phyloP scores from a whole-genome alignment of 2,797 vertebrate species.

The Halcyon smyrnensis region DNA sequence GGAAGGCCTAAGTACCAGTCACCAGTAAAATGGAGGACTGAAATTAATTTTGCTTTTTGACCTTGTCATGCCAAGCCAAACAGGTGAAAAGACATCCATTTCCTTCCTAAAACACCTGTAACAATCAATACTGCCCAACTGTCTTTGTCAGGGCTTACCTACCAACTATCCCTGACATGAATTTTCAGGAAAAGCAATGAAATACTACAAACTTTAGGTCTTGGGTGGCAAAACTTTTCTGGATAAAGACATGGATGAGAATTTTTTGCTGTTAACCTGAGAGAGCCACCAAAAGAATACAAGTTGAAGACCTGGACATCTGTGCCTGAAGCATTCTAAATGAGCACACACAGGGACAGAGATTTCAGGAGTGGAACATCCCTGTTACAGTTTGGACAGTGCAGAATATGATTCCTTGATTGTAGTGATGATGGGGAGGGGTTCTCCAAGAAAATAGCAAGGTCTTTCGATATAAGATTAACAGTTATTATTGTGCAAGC shows the following conservation, averaged over 20 bases:
- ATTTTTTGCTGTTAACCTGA: not conserved
- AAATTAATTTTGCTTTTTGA: not conserved
- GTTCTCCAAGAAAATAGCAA: not conserved
- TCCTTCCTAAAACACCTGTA: not conserved
- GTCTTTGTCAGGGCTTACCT: not conserved
- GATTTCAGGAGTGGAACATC: not conserved
- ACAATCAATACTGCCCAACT: not conserved
- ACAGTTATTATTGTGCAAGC: not conserved
- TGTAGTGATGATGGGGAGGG: not conserved
- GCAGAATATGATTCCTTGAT: accelerated
- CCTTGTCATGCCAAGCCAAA: not conserved
- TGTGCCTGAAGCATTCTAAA: not conserved
- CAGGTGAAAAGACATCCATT: not conserved
- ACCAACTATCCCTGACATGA: not conserved
- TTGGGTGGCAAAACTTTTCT: not conserved
- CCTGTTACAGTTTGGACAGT: not conserved
- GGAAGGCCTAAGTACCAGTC: not conserved
- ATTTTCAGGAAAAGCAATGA: not conserved
- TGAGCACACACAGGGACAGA: not conserved
- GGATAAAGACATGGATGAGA: not conserved
- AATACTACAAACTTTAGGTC: not conserved
- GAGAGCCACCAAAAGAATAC: not conserved
- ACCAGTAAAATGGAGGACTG: not conserved
- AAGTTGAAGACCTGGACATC: not conserved
- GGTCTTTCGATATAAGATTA: not conserved